These are phyloP conservation scores for Cryptosula pallasiana DNA, from an alignment of 2,888 invertebrate species.

Conservation along the genomic window DNA sequence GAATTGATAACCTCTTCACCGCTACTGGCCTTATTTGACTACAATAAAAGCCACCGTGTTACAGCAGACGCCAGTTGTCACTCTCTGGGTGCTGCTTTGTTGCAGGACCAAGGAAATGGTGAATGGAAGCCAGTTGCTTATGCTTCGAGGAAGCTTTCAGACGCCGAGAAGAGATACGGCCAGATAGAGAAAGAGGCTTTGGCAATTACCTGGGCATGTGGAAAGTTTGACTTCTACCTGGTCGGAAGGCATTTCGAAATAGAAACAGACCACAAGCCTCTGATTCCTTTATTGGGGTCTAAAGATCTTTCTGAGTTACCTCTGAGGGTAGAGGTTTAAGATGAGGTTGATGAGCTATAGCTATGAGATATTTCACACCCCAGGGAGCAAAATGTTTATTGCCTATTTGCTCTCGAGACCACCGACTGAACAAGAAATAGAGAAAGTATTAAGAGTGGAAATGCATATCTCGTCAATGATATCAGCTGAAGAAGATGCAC, in stretches of 20 bases:
- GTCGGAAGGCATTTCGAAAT: conserved; percentile 37
- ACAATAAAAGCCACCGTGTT: conserved; percentile 30
- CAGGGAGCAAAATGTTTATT: conserved; percentile 38
- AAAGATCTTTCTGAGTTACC: conserved; percentile 45
- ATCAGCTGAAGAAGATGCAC: no score
- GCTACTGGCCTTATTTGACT: conserved; percentile 40
- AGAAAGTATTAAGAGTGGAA: no score
- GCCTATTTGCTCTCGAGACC: conserved; percentile 38
- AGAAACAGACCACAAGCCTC: conserved; percentile 50
- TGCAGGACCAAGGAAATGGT: conserved; percentile 32
- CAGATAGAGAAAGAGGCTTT: conserved; percentile 51
- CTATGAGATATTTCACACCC: conserved; percentile 36
- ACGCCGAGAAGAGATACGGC: conserved; percentile 41
- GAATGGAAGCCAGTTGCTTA: conserved; percentile 41
- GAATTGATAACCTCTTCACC: conserved; percentile 33
- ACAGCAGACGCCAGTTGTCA: conserved; percentile 42
- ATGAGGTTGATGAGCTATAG: conserved; percentile 37
- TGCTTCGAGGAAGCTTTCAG: conserved; percentile 40
- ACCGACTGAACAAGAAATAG: no score
- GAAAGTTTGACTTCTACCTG: conserved; percentile 43
- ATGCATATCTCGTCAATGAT: no score
- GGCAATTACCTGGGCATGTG: conserved; percentile 34
- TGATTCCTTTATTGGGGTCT: conserved; percentile 40
- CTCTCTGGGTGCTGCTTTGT: conserved; percentile 41
- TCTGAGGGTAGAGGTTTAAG: conserved; percentile 44